phyloP scores from a whole-genome alignment of 2,797 vertebrate species.

The Lutjanus campechanus region DNA sequence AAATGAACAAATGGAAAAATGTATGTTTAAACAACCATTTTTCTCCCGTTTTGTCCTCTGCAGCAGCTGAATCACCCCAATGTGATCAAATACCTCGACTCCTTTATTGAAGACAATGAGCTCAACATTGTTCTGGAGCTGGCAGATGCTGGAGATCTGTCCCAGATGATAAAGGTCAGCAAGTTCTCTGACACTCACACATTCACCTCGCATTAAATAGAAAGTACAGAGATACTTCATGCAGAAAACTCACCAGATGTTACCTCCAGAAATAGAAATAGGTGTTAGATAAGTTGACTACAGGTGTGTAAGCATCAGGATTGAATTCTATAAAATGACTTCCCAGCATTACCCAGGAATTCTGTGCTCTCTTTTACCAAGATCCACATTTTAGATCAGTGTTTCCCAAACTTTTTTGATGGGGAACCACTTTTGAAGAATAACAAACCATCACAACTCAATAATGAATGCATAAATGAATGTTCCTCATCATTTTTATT shows the following conservation, averaged over 20 bases:
- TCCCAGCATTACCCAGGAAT: neutral
- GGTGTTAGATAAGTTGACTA: neutral
- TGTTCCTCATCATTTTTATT: no score
- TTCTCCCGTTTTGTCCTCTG: slow-evolving; percentile 34
- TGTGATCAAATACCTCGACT: slow-evolving; percentile 95
- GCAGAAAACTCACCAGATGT: neutral
- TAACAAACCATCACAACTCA: no score
- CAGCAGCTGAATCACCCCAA: slow-evolving; percentile 93
- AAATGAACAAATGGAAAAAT: neutral
- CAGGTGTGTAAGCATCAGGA: neutral
- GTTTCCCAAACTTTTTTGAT: no score
- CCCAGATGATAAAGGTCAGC: slow-evolving; percentile 96
- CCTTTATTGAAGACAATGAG: slow-evolving; percentile 94
- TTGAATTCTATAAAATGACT: neutral
- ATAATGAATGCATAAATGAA: no score
- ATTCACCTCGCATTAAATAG: neutral
- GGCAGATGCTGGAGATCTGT: slow-evolving; percentile 93
- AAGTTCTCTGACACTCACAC: neutral
- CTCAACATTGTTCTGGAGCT: slow-evolving; percentile 95
- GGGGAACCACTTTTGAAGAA: no score
- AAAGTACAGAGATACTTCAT: neutral
- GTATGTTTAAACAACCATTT: neutral
- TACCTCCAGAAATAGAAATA: neutral
- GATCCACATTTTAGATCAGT: neutral
- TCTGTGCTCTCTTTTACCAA: neutral